These are phyloP conservation scores for Palaemon carinicauda DNA, from an alignment of 1,140 invertebrate species.

Conservation along the genomic window DNA sequence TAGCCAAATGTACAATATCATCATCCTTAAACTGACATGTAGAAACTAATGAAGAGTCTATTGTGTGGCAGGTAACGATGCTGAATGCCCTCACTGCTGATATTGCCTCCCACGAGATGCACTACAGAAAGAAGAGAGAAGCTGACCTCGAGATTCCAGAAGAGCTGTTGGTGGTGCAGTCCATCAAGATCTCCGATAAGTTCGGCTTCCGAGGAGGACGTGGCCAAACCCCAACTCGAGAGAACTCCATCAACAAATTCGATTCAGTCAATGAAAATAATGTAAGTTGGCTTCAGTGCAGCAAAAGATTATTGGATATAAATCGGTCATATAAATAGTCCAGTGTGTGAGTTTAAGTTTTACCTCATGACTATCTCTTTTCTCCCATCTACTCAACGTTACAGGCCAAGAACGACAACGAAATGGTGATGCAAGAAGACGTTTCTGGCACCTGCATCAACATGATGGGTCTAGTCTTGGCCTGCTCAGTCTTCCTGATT, in stretches of 20 bases:
- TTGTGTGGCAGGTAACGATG: conserved; percentile 4
- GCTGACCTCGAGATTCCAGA: conserved; percentile 65
- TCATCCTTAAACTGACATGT: too few species aligned
- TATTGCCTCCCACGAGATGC: not conserved
- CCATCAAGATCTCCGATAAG: conserved; percentile 91
- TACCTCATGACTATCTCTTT: not conserved
- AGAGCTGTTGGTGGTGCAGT: conserved; percentile 86
- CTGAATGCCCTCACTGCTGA: not conserved
- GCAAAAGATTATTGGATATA: not conserved
- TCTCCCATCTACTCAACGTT: not conserved
- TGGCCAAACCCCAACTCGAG: conserved; percentile 21
- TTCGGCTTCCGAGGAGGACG: conserved; percentile 70
- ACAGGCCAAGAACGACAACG: conserved; percentile 60
- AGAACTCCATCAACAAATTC: not conserved
- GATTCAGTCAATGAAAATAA: not conserved
- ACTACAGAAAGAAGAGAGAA: conserved; percentile 14
- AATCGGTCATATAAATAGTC: too few species aligned
- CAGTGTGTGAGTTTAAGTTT: too few species aligned
- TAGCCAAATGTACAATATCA: too few species aligned
- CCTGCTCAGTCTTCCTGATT: conserved; percentile 81
- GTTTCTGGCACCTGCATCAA: conserved; percentile 76
- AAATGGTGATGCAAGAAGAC: conserved; percentile 58
- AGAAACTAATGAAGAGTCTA: too few species aligned
- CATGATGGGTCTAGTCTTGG: conserved; percentile 78
- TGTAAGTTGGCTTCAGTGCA: not conserved